phyloP scores from a whole-genome alignment of 1,140 invertebrate species.

The Anadara kagoshimensis region DNA sequence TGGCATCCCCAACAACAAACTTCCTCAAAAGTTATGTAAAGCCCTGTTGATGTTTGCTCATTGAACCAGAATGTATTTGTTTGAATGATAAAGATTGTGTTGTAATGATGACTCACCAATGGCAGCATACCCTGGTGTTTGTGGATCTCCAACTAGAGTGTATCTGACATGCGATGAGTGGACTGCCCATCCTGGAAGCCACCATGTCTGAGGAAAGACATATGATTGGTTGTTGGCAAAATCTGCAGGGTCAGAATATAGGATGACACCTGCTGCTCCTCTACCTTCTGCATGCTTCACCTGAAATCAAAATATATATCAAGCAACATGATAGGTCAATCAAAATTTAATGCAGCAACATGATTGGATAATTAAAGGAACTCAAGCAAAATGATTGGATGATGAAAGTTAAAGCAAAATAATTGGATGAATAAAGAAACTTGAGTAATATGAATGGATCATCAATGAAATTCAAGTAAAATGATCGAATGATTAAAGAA shows the following conservation, averaged over 20 bases:
- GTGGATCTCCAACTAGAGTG: conserved; percentile 74
- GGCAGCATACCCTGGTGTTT: conserved; percentile 75
- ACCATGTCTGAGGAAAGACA: conserved; percentile 63
- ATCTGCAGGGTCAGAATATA: conserved; percentile 77
- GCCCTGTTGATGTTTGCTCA: not conserved
- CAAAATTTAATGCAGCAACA: too few relatives aligned
- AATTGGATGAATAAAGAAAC: too few relatives aligned
- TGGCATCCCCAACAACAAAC: too few relatives aligned
- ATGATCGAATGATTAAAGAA: too few relatives aligned
- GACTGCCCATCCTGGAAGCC: conserved; percentile 75
- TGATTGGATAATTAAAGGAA: too few relatives aligned
- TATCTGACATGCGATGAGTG: conserved; percentile 71
- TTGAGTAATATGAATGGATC: too few relatives aligned
- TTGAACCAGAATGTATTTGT: not conserved
- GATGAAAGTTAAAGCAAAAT: too few relatives aligned
- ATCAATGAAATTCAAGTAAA: too few relatives aligned
- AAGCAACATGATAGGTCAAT: too few relatives aligned
- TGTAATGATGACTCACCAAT: conserved; percentile 60
- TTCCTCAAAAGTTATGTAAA: too few relatives aligned
- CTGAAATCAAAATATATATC: conserved; percentile 41
- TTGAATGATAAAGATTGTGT: not conserved
- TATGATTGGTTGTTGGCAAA: conserved; percentile 64
- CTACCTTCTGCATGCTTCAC: conserved; percentile 68
- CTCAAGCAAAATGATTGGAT: too few relatives aligned
- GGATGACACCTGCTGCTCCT: conserved; percentile 73